Conservation (phyloP, 2,888 invertebrate species). For the Kuschelorhynchus macadamiae region DNA sequence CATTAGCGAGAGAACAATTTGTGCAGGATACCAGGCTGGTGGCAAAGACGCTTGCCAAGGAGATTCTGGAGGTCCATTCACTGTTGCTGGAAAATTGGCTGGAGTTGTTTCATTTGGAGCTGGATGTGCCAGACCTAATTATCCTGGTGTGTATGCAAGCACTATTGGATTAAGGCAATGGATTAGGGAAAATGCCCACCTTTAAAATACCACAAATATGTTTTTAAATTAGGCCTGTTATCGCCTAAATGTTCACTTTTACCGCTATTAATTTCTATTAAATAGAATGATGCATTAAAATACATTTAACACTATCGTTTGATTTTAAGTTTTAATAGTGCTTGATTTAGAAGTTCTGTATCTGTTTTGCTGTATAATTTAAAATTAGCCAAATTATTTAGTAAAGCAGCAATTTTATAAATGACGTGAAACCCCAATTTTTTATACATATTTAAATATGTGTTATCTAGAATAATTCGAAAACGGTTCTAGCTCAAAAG, state of each 20-base stretch:
- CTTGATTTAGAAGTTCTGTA: too few relatives aligned
- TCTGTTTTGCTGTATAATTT: too few relatives aligned
- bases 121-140: constrained; percentile 55
- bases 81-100: constrained; percentile 48
- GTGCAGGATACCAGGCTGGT: constrained; percentile 73
- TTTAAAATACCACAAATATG: constrained; percentile 18
- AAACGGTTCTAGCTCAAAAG: too few relatives aligned
- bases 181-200: constrained; percentile 28
- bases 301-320: neutral
- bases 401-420: too few relatives aligned
- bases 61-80: constrained; percentile 50
- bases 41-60: constrained; percentile 65
- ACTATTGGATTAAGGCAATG: constrained; percentile 51
- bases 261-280: neutral
- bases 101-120: constrained; percentile 57
- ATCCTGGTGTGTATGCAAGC: constrained; percentile 57
- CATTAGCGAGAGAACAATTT: constrained; percentile 68
- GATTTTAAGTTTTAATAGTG: neutral
- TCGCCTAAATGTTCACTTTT: too few relatives aligned
- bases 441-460: too few relatives aligned
- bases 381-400: too few relatives aligned
- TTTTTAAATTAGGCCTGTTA: too few relatives aligned
- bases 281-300: neutral
- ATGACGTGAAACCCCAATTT: too few relatives aligned
- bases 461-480: too few relatives aligned